Evolutionary conservation across 2,113 vertebrate species (phyloP).

Genomic region (Salminus brasiliensis): DNA sequence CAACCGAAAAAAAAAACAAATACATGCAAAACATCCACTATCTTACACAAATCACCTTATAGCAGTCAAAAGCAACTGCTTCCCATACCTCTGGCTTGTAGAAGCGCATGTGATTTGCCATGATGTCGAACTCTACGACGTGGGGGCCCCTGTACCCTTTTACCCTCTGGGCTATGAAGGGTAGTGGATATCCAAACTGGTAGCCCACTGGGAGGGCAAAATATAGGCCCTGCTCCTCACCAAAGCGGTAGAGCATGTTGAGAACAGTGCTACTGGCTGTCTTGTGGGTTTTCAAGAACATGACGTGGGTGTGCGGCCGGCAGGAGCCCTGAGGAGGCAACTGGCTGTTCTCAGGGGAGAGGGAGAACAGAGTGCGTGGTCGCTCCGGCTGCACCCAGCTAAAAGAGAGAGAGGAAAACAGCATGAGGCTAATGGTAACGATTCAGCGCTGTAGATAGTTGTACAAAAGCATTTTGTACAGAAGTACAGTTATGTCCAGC

Average conservation of each 20-base stretch:
- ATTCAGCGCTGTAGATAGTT: not conserved
- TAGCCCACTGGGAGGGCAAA: conserved; percentile 87
- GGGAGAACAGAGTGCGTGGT: conserved; percentile 63
- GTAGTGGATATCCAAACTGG: conserved; percentile 88
- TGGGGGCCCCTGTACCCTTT: conserved; percentile 80
- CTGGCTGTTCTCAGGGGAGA: conserved; percentile 62
- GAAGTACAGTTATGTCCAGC: not conserved
- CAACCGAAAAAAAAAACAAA: too few relatives aligned
- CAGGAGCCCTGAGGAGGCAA: conserved; percentile 75
- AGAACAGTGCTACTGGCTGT: conserved; percentile 92
- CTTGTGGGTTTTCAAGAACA: conserved; percentile 95
- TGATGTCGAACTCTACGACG: conserved; percentile 80
- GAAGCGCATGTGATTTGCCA: conserved; percentile 93
- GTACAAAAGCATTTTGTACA: not conserved
- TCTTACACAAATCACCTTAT: not conserved
- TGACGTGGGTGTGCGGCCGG: conserved; percentile 77
- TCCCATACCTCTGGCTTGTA: conserved; percentile 81
- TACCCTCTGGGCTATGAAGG: conserved; percentile 84
- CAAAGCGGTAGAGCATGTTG: conserved; percentile 89
- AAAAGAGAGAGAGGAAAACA: not conserved
- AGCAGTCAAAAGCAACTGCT: not conserved
- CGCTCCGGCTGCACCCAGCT: conserved; percentile 67
- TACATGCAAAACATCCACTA: not conserved
- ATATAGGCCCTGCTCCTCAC: conserved; percentile 77
- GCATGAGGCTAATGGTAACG: not conserved